Evolutionary conservation across 2,888 invertebrate genomes (phyloP).

Genomic region (Isotomurus palustris): DNA sequence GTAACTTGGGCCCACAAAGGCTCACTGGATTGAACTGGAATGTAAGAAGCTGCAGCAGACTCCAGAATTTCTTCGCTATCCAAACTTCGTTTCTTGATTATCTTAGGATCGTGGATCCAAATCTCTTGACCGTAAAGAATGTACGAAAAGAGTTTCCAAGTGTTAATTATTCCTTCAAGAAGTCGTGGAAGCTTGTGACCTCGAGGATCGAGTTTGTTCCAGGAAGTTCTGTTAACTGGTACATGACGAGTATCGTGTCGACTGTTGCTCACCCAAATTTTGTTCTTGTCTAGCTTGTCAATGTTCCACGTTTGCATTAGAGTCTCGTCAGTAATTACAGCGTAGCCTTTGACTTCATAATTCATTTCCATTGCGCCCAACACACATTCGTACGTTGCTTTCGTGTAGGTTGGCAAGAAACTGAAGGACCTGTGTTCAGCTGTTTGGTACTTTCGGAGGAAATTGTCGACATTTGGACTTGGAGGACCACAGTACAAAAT

Average conservation of each 20-base stretch:
- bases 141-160: slow-evolving; percentile 44
- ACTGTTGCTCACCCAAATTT: slow-evolving; percentile 46
- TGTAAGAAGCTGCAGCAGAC: not conserved
- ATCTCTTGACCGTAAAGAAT: slow-evolving; percentile 42
- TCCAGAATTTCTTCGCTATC: slow-evolving; percentile 7
- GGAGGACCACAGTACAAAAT: slow-evolving; percentile 48
- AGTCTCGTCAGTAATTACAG: slow-evolving; percentile 47
- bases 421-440: slow-evolving; percentile 47
- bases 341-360: slow-evolving; percentile 47
- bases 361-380: slow-evolving; percentile 48
- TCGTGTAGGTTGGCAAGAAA: slow-evolving; percentile 47
- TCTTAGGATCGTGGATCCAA: slow-evolving; percentile 29
- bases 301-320: slow-evolving; percentile 46
- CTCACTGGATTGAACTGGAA: no score
- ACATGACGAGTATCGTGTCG: slow-evolving; percentile 37
- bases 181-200: slow-evolving; percentile 44
- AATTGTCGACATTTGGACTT: slow-evolving; percentile 46
- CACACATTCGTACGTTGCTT: slow-evolving; percentile 47
- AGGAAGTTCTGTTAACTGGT: slow-evolving; percentile 37
- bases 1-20: no score
- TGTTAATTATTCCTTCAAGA: slow-evolving; percentile 43
- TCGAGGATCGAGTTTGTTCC: slow-evolving; percentile 40
- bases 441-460: slow-evolving; percentile 45
- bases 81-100: slow-evolving; percentile 30
- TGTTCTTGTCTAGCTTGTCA: slow-evolving; percentile 40